Evolutionary conservation across 2,888 invertebrate species (phyloP).

Genomic region (Drosophila silvestris): DNA sequence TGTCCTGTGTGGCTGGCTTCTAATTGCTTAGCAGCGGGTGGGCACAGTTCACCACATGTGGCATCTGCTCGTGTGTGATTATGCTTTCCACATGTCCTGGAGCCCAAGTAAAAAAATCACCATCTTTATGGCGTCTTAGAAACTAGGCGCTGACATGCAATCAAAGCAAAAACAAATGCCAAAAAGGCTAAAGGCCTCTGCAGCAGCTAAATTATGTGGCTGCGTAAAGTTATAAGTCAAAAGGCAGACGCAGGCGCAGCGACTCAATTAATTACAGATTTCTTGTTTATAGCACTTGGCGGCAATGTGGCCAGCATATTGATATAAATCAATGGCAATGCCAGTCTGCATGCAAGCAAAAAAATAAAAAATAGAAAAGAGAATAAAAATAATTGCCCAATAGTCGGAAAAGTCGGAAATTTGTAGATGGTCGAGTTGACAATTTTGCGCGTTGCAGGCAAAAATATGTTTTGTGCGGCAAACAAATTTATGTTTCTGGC

Average conservation of each 20-base stretch:
- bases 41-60: conserved; percentile 37
- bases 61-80: conserved; percentile 21
- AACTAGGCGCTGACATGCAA: conserved; percentile 56
- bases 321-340: conserved; percentile 78
- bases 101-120: conserved; percentile 32
- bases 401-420: conserved; percentile 35
- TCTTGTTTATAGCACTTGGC: conserved; percentile 61
- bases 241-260: conserved; percentile 18
- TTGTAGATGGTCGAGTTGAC: conserved; percentile 64
- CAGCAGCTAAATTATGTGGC: conserved; percentile 32
- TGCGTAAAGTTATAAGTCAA: conserved; percentile 39
- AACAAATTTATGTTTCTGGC: conserved; percentile 53
- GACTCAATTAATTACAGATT: conserved; percentile 60
- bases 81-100: conserved; percentile 28
- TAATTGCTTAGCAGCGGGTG: conserved; percentile 55
- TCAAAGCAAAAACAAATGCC: conserved; percentile 20
- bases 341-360: conserved; percentile 39
- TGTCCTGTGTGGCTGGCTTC: conserved; percentile 43
- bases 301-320: conserved; percentile 38
- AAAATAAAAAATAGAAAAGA: conserved; percentile 5
- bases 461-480: conserved; percentile 62
- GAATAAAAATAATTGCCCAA: conserved; percentile 26
- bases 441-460: conserved; percentile 57
- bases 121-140: conserved; percentile 42
- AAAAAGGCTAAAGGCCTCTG: conserved; percentile 9